Evolutionary conservation across 1,140 invertebrate species (phyloP), one percentile per base, ranked within the genome.

Genomic region (Drosophila kurseongensis): DNA sequence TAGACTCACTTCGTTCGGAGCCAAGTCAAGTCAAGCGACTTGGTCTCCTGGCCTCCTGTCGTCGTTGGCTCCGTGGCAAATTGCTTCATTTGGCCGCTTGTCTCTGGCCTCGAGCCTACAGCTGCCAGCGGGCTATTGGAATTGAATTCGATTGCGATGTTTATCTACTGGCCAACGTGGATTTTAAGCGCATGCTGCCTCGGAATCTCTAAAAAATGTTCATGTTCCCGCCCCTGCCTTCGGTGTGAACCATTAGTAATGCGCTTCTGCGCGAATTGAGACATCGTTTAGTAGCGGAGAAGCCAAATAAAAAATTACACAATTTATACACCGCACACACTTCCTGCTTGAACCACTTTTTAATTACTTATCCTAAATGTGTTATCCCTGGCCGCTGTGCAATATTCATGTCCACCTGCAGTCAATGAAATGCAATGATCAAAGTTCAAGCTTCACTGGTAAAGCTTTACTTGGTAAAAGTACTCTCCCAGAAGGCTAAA

Each of bases 141-240:
- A 62, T 62, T 62, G 52, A 86, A 86, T 85, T 85, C 77, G 82
- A 85, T 86, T 86, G 82, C 81, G 72, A 80, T 85, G 80, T 86
- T 86, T 85, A 86, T 82, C 78, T 68, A 75, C 68, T 75, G 42
- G 75, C 52, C 54, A 16, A 18, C 59, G 58, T 27, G 52, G 59
- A 41, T 63, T 84, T 36, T 81, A 75, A 81, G 27, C 86, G 78
- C 82, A 68, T 69, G 78, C 79, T 61, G 59, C 55, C 78, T 35
- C 36, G 59, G 52, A 75, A 78, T 86, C 81, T 78, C 74, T 85
- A 81, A 82, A 75, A 81, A 78, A 69, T 71, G 51, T 65, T 59
- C 47, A 67, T 76, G 58, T 58, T 58, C 27, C 36, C 52, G 59
- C 54, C 59, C 16, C 44, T 27, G 35, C 52, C 50, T 54, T 41